Evolutionary conservation across 2,113 vertebrate genomes (phyloP), one percentile per base, ranked within the genome.

Genomic region (Polypterus senegalus): DNA sequence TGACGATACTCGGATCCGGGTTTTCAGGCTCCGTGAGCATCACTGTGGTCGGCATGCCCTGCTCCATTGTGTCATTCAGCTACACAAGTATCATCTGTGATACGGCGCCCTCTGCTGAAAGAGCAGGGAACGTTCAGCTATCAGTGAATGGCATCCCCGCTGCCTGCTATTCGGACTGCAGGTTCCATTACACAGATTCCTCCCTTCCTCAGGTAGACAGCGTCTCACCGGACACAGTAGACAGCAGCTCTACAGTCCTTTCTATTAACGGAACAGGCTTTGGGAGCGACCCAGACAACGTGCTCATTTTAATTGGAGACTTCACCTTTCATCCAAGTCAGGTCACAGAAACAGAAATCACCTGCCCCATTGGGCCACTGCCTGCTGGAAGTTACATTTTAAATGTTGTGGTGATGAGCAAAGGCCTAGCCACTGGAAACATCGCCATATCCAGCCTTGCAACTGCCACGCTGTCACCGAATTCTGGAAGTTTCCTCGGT

Each of bases 1-100:
- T 82, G 47, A 77, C 61, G n/a, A 67, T 82, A 49, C 56, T 48
- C n/a, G 80, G 80, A 6, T 78, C 79, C 49, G 80, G 79, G 9
- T 81, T 80, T 46, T 62, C 71, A 59, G 9, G 6, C 6, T 55
- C 11, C 53, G 7, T 66, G 1, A 57, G 63, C 52, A 66, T 71
- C 49, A 9, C 59, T 2, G 58, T 82, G 61, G 70, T 71, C 9
- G 56, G 5, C 55, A 62, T 73, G 54, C 64, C 65, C 1, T 82
- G 80, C 58, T 57, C 49, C 8, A 45, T 80, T 57, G 61, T 78
- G 1, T 67, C 67, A 4, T 63, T 76, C 47, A 80, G 69, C 65
- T 81, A 79, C 3, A 77, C 77, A 51, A 7, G 54, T 7, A 58
- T 82, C 9, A 66, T 71, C 55, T 82, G 80, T 70, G 71, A 78